Percentiles rank a stretch among this genome's conserved stretches.
These are phyloP conservation scores for Thaleichthys pacificus DNA, from an alignment of 2,797 vertebrate genomes.

Conservation along the genomic window DNA sequence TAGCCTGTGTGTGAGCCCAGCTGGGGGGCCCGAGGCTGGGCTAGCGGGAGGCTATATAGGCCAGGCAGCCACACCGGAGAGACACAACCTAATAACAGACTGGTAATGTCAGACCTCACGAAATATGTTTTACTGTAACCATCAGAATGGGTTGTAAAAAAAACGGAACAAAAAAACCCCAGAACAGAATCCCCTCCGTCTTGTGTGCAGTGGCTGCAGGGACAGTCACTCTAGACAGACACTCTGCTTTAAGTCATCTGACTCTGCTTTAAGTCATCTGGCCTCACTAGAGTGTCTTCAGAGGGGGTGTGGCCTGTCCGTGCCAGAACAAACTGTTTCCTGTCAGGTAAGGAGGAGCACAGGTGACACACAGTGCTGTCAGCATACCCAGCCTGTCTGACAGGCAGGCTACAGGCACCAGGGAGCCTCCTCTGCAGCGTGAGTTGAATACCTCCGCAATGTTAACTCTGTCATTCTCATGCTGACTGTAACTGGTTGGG, in stretches of 20 bases:
- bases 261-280: neutral
- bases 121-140: too few relatives aligned
- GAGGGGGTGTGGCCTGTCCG: neutral
- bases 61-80: neutral
- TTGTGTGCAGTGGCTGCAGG: too few relatives aligned
- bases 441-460: too few relatives aligned
- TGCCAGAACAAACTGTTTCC: neutral
- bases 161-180: too few relatives aligned
- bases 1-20: constrained; percentile 33
- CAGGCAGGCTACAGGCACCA: too few relatives aligned
- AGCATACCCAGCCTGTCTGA: too few relatives aligned
- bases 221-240: neutral
- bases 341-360: too few relatives aligned
- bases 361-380: too few relatives aligned
- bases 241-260: neutral
- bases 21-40: constrained; percentile 25
- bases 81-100: neutral
- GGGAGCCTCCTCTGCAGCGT: too few relatives aligned
- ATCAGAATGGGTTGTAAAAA: too few relatives aligned
- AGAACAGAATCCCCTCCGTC: too few relatives aligned
- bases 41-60: neutral
- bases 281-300: neutral
- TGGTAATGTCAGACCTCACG: neutral
- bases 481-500: neutral
- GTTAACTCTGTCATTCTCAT: too few relatives aligned